Conservation (phyloP, 2,888 invertebrate species). For the Drosophila anomalipes region DNA sequence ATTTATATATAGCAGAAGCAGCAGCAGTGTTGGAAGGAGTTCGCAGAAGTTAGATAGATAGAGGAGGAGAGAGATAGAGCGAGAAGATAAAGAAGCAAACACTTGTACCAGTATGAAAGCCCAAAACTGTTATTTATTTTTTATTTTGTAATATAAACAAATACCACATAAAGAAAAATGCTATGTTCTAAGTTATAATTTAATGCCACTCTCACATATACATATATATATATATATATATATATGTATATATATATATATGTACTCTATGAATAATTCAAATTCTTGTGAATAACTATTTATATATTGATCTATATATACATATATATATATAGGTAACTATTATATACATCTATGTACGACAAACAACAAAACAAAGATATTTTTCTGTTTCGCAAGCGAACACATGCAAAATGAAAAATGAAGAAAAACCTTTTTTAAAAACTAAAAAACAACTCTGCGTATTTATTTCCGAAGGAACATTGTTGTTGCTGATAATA, state of each 20-base stretch:
- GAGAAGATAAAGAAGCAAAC: constrained; percentile 35
- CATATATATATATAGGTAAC: constrained; percentile 50
- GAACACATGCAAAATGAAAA: constrained; percentile 62
- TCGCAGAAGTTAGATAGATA: constrained; percentile 21
- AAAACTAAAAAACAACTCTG: constrained; percentile 57
- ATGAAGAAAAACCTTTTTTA: constrained; percentile 73
- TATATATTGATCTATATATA: constrained; percentile 66
- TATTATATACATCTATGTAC: constrained; percentile 68
- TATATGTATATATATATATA: constrained; percentile 25
- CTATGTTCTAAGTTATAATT: constrained; percentile 49
- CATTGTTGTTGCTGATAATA: neutral
- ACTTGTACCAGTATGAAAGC: constrained; percentile 77
- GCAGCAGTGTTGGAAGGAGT: constrained; percentile 16
- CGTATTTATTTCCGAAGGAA: neutral
- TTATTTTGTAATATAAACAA: constrained; percentile 68
- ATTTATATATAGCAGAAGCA: neutral
- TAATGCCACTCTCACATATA: constrained; percentile 47
- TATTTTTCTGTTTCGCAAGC: constrained; percentile 79
- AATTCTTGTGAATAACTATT: constrained; percentile 80
- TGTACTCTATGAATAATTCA: constrained; percentile 74
- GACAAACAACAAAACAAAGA: constrained; percentile 65
- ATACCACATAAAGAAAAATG: constrained; percentile 15
- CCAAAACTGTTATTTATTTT: constrained; percentile 81
- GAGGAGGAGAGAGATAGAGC: neutral
- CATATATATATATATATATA: constrained; percentile 23